Base-by-base conservation (phyloP, 2,888 invertebrate genomes). In the Esperia sulphurella region DNA sequence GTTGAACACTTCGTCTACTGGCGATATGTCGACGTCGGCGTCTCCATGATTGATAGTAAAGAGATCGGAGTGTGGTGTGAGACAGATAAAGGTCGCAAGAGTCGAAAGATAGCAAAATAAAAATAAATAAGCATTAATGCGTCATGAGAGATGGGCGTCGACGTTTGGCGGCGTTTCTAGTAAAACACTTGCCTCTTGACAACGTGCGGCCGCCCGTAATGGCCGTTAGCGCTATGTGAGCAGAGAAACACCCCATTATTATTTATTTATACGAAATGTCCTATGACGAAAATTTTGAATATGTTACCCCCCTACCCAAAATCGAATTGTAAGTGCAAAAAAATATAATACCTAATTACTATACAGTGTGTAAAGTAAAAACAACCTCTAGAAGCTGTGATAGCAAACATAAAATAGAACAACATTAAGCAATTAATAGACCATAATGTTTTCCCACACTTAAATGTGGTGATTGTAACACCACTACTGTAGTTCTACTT, bases 151-250 rank as follows among this genome's bases (percentile, higher is more conserved):
- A 83, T 84, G 79, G 82, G 77, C 85, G 87, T 86, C 84, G 87
- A 83, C 82, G 64, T 71, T 35, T 75, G 80, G 71, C 79, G 72
- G 77, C 77, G 84, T 78, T 80, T 83, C 83, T 90, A 90, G 83
- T 89, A 90, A 86, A 90, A 90, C 74, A 90, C 90, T 89, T 90
- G 90, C 90, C 90, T 90, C 90, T 90, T 90, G 80, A 90, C 81
- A 79, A 89, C 82, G 79, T 89, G 77, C 74, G 89, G 84, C 83
- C 90, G 85, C 79, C 81, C 90, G 80, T 90, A 90, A 88, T 87
- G 77, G 82, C 90, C 90, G 86, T 90, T 90, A 84, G 83, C 73
- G 86, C 90, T 90, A 83, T 67, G 70, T 80, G 73, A 82, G 76
- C 81, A 88, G 71, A 89, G 71, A 88, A 86, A 87, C 70, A 76